phyloP scores from a whole-genome alignment of 2,888 invertebrate species.

The Merodon equestris region DNA sequence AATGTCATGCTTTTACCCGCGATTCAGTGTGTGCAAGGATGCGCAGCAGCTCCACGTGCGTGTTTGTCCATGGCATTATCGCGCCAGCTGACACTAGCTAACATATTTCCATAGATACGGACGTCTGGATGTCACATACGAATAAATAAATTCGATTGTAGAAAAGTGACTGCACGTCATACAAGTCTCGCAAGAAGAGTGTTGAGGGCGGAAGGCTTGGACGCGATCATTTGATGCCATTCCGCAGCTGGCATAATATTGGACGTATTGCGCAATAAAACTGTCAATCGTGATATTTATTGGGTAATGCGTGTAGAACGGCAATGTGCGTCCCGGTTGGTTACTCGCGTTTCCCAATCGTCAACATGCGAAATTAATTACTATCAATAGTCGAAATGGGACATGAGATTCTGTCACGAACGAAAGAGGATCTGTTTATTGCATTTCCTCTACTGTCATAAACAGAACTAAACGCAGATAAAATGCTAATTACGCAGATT shows the following conservation, averaged over 20 bases:
- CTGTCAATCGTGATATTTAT: slow-evolving; percentile 65
- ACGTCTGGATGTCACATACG: slow-evolving; percentile 11
- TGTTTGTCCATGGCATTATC: slow-evolving; percentile 60
- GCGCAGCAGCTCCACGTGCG: slow-evolving; percentile 42
- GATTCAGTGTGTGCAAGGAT: slow-evolving; percentile 48
- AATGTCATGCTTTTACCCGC: slow-evolving; percentile 59
- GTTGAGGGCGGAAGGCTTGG: slow-evolving; percentile 24
- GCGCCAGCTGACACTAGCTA: slow-evolving; percentile 60
- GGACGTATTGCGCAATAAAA: slow-evolving; percentile 62
- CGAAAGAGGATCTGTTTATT: not conserved
- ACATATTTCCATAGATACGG: slow-evolving; percentile 29
- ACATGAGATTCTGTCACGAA: slow-evolving; percentile 10
- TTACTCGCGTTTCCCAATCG: slow-evolving; percentile 53
- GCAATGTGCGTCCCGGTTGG: slow-evolving; percentile 46
- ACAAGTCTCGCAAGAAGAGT: slow-evolving; percentile 18
- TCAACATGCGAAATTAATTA: slow-evolving; percentile 61
- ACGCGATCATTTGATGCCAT: slow-evolving; percentile 46
- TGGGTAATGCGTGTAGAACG: slow-evolving; percentile 52
- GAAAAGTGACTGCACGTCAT: slow-evolving; percentile 62
- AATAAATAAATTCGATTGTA: slow-evolving; percentile 61
- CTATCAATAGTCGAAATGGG: slow-evolving; percentile 48
- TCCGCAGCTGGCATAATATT: slow-evolving; percentile 50
- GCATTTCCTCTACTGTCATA: not conserved
- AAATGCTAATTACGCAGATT: not conserved
- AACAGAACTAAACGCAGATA: not conserved